Base-by-base conservation (phyloP, 2,797 vertebrate genomes). In the Dicrostonyx torquatus region DNA sequence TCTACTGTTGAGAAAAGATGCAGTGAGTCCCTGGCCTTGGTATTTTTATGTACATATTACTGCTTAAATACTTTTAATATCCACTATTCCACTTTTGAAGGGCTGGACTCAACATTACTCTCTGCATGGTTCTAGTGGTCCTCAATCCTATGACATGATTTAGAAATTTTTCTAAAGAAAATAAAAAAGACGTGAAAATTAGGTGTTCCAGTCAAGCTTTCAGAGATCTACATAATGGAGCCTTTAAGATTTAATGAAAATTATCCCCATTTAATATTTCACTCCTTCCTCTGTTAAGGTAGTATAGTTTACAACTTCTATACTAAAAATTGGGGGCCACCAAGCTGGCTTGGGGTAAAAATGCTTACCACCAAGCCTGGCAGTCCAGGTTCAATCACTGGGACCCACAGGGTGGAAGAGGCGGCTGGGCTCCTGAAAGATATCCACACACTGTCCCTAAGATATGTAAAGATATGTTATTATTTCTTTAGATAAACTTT, bases 91-190 rank as follows among this genome's bases (percentile, higher is more conserved):
- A 37, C 24, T 84, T 80, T 86, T 76, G 73, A 94, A 90, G 13
- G 94, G 37, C 62, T 78, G 15, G n/a, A 73, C 70, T 83, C 77
- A 85, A 22, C 66, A 88, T 31, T 17, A 50, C 90, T n/a, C 82
- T 85, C 80, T 53, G 45, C 40, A 86, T 92, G 45, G 22, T 78
- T 93, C 94, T 48, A 70, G 1, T 53, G 62, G 24, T 79, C 84
- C 40, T 96, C 48, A 79, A 34, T 37, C 75, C 15, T 73, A 24
- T 40, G 45, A 73, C 43, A 66, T 43, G 83, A 88, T 73, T 64
- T 90, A 83, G n/a, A 95, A n/a, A 70, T 50, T 85, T 31, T 58
- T 48, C 83, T 60, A 60, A 82, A 85, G 37, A 75, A 85, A 70
- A 91, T 48, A 48, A 40, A 92, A 93, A 88, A 58, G 76, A 83